A percentile compares a stretch with the other conserved stretches of the same genome.
These are phyloP conservation scores for Triplophysa tibetana DNA, from an alignment of 2,113 vertebrate species.

Conservation along the genomic window DNA sequence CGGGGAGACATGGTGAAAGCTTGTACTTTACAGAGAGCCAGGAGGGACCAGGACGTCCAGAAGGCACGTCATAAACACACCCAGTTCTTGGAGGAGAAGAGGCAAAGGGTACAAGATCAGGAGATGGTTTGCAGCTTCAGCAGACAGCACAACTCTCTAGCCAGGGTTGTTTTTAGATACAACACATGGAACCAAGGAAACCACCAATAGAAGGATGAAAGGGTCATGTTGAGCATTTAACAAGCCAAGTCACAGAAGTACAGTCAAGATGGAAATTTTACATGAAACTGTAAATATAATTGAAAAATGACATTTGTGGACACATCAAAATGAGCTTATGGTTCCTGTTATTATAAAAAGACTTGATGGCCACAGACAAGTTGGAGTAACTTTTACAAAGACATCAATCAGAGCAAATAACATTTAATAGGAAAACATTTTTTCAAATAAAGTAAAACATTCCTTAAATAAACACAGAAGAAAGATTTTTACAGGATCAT, in stretches of 20 bases:
- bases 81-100: slow-evolving; percentile 60
- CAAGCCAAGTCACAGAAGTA: neutral
- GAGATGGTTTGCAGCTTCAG: slow-evolving; percentile 58
- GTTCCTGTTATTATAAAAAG: neutral
- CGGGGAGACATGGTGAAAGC: slow-evolving; percentile 40
- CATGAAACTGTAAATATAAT: neutral
- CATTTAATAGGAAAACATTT: neutral
- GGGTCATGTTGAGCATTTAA: neutral
- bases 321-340: neutral
- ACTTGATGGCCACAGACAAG: too few relatives aligned
- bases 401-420: too few relatives aligned
- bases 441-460: neutral
- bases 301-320: neutral
- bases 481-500: neutral
- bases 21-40: slow-evolving; percentile 46
- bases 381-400: too few relatives aligned
- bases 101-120: slow-evolving; percentile 44
- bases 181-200: slow-evolving; percentile 25
- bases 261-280: neutral
- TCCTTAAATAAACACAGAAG: slow-evolving; percentile 32
- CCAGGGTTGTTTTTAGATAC: slow-evolving; percentile 49
- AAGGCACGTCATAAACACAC: slow-evolving; percentile 55
- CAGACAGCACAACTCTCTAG: slow-evolving; percentile 55
- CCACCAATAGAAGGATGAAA: neutral
- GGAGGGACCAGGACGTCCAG: slow-evolving; percentile 50